Percentiles rank a stretch among this genome's conserved stretches.
These are phyloP conservation scores for Pyrocephalus nanus DNA, from an alignment of 2,797 vertebrate species.

Conservation along the genomic window DNA sequence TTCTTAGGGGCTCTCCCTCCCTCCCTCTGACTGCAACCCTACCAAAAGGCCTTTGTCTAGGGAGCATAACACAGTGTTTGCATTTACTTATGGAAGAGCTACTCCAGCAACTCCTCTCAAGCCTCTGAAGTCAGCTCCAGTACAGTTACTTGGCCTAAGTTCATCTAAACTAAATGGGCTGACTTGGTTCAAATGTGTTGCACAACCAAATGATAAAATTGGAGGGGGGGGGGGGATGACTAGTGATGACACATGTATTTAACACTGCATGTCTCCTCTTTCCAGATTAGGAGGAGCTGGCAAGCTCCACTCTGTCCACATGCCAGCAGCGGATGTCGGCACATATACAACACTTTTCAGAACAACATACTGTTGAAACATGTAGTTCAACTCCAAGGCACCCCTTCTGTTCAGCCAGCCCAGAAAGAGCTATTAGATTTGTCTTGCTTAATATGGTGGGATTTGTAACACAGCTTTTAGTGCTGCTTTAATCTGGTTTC, in stretches of 20 bases:
- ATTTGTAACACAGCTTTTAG: slow-evolving; percentile 22
- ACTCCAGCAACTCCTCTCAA: slow-evolving; percentile 10
- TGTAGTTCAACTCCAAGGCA: slow-evolving; percentile 55
- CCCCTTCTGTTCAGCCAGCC: slow-evolving; percentile 31
- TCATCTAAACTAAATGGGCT: slow-evolving; percentile 44
- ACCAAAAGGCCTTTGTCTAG: slow-evolving; percentile 1
- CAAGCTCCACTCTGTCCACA: slow-evolving; percentile 16
- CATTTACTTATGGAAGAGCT: slow-evolving; percentile 10
- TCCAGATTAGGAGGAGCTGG: slow-evolving; percentile 60
- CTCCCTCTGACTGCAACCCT: background rate
- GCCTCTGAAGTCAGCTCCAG: slow-evolving; percentile 45
- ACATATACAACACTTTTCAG: slow-evolving; percentile 65
- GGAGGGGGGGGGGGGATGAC: background rate
- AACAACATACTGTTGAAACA: slow-evolving; percentile 63
- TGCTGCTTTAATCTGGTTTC: slow-evolving; percentile 30
- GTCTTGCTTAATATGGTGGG: slow-evolving; percentile 23
- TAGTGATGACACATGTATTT: slow-evolving; percentile 67
- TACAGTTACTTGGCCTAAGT: slow-evolving; percentile 55
- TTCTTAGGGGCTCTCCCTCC: slow-evolving; percentile 1
- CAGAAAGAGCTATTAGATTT: background rate
- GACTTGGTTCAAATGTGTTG: slow-evolving; percentile 13
- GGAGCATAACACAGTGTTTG: background rate
- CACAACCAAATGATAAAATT: slow-evolving; percentile 48
- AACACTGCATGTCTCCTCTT: slow-evolving; percentile 57
- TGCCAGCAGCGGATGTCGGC: slow-evolving; percentile 71